Evolutionary conservation across 2,113 vertebrate species (phyloP), one percentile per base, ranked within the genome.

Genomic region (Oxyruncus cristatus): DNA sequence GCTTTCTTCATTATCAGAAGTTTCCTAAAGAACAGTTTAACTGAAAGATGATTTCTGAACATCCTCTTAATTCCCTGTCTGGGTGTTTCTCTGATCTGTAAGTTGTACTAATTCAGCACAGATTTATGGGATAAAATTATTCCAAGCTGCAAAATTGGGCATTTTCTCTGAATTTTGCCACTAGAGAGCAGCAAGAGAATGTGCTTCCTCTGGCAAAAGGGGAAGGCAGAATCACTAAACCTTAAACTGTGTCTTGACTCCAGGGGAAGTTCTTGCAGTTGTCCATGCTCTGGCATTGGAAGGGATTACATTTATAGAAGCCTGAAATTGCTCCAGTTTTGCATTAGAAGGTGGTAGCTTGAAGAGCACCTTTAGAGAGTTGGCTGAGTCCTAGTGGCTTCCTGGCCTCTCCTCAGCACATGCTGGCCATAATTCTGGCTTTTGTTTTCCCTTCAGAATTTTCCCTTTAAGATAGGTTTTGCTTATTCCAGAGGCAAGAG

Each of bases 161-260:
- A 21, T 39, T 72, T 68, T 44, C 26, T 33, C 49, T 35, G 30
- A 4, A 32, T 65, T 75, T 85, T 90, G 76, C 95, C 95, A 88
- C 95, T 95, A 96, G 96, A 82, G 96, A 4, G 93, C 96, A 96
- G 93, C 91, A 96, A 42, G 73, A 75, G 93, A 75, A 84, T 24
- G 79, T 44, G 9, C 46, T 85, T 94, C 37, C 52, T 27, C 22
- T 27, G 5, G 55, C 37, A 33, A 15, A 18, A 50, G 50, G 50
- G 35, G 30, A 19, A 33, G 33, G 58, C 24, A 27, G 56, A 56
- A n/a, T 11, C 21, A 30, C 59, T 37, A 50, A 86, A 65, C 32
- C 75, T 85, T 70, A 16, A 85, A 35, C 39, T 61, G 3, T 33
- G 5, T 58, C 71, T 76, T 73, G 55, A 80, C 62, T 70, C 24